These are phyloP conservation scores for Synaphobranchus kaupii DNA, from an alignment of 2,797 vertebrate species.

Conservation along the genomic window DNA sequence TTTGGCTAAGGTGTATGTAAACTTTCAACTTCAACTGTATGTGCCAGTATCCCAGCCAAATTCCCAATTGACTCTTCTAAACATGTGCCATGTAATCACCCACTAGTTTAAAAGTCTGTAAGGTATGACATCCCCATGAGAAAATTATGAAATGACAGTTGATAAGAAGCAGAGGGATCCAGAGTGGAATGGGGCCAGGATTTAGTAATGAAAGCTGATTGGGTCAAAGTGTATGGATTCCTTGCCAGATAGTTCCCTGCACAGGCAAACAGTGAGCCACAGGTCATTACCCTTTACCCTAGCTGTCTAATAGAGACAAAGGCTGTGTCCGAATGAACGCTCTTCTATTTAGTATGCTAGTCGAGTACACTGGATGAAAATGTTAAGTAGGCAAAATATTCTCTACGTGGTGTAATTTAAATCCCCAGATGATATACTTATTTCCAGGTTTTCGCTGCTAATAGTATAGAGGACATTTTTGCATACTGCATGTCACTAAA, in stretches of 20 bases:
- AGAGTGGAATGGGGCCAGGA: slow-evolving; percentile 12
- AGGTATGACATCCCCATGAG: neutral
- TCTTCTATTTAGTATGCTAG: no score
- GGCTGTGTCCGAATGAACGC: no score
- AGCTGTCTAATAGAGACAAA: no score
- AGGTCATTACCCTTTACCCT: neutral
- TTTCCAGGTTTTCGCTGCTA: no score
- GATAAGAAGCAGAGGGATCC: neutral
- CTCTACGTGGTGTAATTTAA: no score
- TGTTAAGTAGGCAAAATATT: no score
- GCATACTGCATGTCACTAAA: no score
- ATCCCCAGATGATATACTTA: no score
- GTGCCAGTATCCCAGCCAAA: neutral
- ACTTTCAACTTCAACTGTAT: no score
- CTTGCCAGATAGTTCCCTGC: neutral
- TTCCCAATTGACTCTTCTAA: neutral
- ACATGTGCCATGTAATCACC: neutral
- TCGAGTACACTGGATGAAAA: no score
- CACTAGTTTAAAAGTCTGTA: neutral
- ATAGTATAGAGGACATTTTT: no score
- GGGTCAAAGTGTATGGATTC: neutral
- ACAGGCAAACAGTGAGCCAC: neutral
- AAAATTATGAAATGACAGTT: neutral
- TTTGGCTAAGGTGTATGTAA: no score
- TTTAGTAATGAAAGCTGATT: slow-evolving; percentile 7